These are phyloP conservation scores for Patiria miniata DNA, from an alignment of 35 echinoderm and acorn worm species.

Conservation along the genomic window DNA sequence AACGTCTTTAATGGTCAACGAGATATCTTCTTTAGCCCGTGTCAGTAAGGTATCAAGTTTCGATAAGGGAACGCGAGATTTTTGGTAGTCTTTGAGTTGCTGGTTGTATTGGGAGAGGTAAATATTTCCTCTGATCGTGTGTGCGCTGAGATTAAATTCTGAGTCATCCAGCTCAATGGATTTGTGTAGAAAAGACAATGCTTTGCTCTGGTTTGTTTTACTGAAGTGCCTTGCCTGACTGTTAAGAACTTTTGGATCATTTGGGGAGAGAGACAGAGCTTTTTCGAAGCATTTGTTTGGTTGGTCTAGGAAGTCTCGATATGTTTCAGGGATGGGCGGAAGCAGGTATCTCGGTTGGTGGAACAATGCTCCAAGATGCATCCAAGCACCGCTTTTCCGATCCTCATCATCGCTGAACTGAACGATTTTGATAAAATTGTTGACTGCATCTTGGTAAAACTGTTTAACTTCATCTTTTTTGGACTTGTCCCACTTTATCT, in stretches of 20 bases:
- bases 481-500: neutral
- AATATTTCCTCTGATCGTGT: neutral
- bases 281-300: neutral
- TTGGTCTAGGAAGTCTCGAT: neutral
- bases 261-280: neutral
- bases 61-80: too few relatives aligned
- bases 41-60: too few relatives aligned
- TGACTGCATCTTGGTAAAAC: neutral
- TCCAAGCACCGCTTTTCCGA: neutral
- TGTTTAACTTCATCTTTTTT: neutral
- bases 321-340: neutral
- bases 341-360: neutral
- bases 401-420: neutral
- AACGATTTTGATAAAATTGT: neutral
- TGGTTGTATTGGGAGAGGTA: neutral
- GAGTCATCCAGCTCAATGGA: neutral
- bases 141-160: neutral
- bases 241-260: neutral
- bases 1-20: too few relatives aligned
- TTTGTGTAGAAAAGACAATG: neutral
- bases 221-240: neutral
- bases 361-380: neutral
- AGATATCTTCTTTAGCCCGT: too few relatives aligned
- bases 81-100: neutral
- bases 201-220: neutral